Conservation (phyloP, 2,113 vertebrate genomes). For the Corythoichthys intestinalis region DNA sequence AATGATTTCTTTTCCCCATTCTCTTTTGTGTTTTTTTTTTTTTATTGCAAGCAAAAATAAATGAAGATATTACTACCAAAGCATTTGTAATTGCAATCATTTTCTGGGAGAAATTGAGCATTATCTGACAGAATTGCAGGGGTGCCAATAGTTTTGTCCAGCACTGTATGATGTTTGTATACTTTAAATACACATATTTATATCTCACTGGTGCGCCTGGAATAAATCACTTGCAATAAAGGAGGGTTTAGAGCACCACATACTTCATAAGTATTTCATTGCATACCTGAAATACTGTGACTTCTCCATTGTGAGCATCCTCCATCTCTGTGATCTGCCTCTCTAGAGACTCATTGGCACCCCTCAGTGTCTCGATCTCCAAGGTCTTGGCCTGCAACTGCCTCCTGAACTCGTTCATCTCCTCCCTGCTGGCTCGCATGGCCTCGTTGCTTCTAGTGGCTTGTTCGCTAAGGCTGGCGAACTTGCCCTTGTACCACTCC, state of each 20-base stretch:
- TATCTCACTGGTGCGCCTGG: neutral
- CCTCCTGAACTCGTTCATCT: slow-evolving; percentile 85
- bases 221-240: neutral
- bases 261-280: neutral
- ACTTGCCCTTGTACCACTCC: slow-evolving; percentile 86
- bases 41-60: too few relatives aligned
- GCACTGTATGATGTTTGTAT: too few relatives aligned
- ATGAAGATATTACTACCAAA: too few relatives aligned
- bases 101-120: too few relatives aligned
- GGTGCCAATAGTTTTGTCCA: too few relatives aligned
- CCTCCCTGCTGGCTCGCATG: slow-evolving; percentile 82
- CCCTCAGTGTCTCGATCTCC: slow-evolving; percentile 83
- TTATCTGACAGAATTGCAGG: too few relatives aligned
- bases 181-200: too few relatives aligned
- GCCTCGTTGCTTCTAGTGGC: slow-evolving; percentile 83
- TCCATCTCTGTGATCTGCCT: slow-evolving; percentile 86
- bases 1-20: too few relatives aligned
- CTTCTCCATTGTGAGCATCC: slow-evolving; percentile 78
- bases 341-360: slow-evolving; percentile 86
- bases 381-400: slow-evolving; percentile 87
- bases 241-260: neutral
- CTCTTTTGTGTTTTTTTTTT: too few relatives aligned
- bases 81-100: too few relatives aligned
- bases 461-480: slow-evolving; percentile 81
- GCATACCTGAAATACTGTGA: slow-evolving; percentile 79